phyloP scores from a whole-genome alignment of 2,888 invertebrate species.

The Drepana falcataria region DNA sequence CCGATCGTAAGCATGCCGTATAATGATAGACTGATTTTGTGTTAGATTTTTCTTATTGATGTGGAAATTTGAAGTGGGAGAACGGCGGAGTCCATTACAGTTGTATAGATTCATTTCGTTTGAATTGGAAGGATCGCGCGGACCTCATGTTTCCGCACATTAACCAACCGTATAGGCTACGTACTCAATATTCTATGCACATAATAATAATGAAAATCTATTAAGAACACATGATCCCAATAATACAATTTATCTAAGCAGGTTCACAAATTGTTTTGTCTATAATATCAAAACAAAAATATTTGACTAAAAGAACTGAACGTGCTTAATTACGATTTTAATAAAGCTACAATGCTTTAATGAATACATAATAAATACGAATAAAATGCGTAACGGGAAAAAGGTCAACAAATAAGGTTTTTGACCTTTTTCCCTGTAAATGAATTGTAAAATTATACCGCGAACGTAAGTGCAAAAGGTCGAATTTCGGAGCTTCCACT shows the following conservation, averaged over 20 bases:
- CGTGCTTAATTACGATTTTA: background rate
- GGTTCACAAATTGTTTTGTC: too few relatives aligned
- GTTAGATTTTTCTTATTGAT: slow-evolving; percentile 13
- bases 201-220: too few relatives aligned
- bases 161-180: slow-evolving; percentile 18
- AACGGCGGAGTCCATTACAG: slow-evolving; percentile 15
- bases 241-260: too few relatives aligned
- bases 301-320: background rate
- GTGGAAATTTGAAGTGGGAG: slow-evolving; percentile 17
- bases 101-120: slow-evolving; percentile 23
- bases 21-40: slow-evolving; percentile 7
- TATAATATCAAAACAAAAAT: background rate
- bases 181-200: slow-evolving; percentile 6
- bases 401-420: slow-evolving; percentile 5
- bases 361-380: background rate
- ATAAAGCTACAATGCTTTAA: background rate
- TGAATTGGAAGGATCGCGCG: slow-evolving; percentile 20
- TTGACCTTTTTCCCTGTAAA: too few relatives aligned
- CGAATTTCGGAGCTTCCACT: background rate
- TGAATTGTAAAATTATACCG: slow-evolving; percentile 3
- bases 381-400: slow-evolving; percentile 1
- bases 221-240: too few relatives aligned
- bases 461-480: background rate
- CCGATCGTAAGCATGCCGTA: slow-evolving; percentile 4
- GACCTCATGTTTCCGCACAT: slow-evolving; percentile 24